Conservation (phyloP, 2,888 invertebrate genomes). For the Caenorhabditis sinica region DNA sequence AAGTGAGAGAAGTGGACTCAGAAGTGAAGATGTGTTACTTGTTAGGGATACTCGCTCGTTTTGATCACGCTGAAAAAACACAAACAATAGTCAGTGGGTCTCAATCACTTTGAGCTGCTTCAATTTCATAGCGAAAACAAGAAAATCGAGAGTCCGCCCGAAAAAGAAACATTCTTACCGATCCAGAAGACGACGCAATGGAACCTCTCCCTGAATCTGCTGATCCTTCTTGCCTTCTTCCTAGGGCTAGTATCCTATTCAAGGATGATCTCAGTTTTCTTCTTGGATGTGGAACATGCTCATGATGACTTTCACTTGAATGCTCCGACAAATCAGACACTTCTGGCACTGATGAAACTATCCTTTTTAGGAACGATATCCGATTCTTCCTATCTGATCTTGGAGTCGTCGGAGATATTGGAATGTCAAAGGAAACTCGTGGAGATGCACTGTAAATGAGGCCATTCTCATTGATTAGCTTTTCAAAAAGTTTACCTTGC, state of each 20-base stretch:
- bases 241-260: conserved; percentile 50
- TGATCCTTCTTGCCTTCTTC: conserved; percentile 46
- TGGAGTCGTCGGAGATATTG: conserved; percentile 47
- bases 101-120: neutral
- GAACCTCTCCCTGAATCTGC: conserved; percentile 74
- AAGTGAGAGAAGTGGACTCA: conserved; percentile 27
- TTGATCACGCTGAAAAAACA: conserved; percentile 54
- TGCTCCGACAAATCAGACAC: conserved; percentile 76
- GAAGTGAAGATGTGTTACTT: conserved; percentile 44
- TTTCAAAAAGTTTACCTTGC: conserved; percentile 19
- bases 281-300: conserved; percentile 68
- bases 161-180: conserved; percentile 38
- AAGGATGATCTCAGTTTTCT: conserved; percentile 40
- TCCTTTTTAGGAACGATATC: conserved; percentile 43
- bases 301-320: conserved; percentile 75
- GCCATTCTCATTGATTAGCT: too few species aligned
- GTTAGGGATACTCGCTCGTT: conserved; percentile 52
- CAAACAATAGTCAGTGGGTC: neutral
- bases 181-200: conserved; percentile 66
- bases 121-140: too few species aligned
- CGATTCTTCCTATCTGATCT: conserved; percentile 53
- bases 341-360: conserved; percentile 73
- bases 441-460: conserved; percentile 66
- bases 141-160: too few species aligned
- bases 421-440: conserved; percentile 74